Base-by-base conservation (phyloP, 2,888 invertebrate species). In the Epinotia bilunana region DNA sequence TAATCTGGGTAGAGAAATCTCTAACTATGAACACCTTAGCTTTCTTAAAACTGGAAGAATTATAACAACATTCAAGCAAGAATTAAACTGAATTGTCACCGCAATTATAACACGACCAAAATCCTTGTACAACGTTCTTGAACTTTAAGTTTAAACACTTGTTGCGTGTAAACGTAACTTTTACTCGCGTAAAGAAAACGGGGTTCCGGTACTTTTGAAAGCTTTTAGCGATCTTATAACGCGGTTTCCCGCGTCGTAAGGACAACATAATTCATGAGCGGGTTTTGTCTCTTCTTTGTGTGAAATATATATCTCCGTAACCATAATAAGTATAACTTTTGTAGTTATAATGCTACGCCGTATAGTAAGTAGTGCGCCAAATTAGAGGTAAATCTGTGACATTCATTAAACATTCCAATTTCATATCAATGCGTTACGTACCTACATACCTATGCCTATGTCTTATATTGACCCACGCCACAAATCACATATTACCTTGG, bases 71-170 rank as follows among this genome's bases (percentile, higher is more conserved):
- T 46, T 49, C 53, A 53, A 49, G 3, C 13, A 49, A 53, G n/a
- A 53, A n/a, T 53, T 53, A 53, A 53, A 53, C 7, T 53, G 3
- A n/a, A 53, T 65, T 65, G 18, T 39, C 5, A 6, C 6, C 33
- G 39, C 11, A 58, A 43, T 68, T 60, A 43, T 46, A 28, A 58
- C 55, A 53, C 61, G 23, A 57, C 57, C 65, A 61, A 53, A 53
- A 49, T 55, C 13, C 18, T 33, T 58, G 53, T 49, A 49, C 46
- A 53, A 7, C 7, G 65, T 18, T 71, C 71, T 71, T 74, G 71
- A 74, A 74, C 70, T 71, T 74, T 74, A 74, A 74, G 60, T 70
- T 74, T 74, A 69, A 58, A 58, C 13, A 57, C 64, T 33, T 57
- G 63, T 63, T 58, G 11, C 43, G 39, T 67, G 39, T 61, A 28